These are phyloP conservation scores for Phortica variegata DNA, from an alignment of 1,140 invertebrate genomes.

Conservation along the genomic window DNA sequence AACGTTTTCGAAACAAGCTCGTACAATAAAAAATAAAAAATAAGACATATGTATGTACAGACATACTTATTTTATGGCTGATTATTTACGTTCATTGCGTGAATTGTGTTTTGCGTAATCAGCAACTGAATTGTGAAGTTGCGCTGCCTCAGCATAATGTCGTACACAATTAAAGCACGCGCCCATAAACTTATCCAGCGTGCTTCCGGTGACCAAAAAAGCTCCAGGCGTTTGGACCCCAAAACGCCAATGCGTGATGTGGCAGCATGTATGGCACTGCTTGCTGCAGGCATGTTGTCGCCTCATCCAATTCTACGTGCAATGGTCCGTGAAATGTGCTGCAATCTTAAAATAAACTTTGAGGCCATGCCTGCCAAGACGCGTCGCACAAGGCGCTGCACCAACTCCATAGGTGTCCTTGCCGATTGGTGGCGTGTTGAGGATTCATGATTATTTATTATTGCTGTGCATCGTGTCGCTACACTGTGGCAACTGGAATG, in stretches of 20 bases:
- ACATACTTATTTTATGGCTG: constrained; percentile 6
- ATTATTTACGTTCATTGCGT: not conserved
- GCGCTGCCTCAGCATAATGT: constrained; percentile 32
- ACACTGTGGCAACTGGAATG: constrained; percentile 7
- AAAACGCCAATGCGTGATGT: constrained; percentile 34
- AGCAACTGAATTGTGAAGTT: constrained; percentile 17
- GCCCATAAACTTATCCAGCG: too few species aligned
- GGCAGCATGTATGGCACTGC: constrained; percentile 12
- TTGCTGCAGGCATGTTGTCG: not conserved
- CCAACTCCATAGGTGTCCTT: constrained; percentile 54
- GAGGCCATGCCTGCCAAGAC: constrained; percentile 33
- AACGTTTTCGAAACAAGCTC: constrained; percentile 29
- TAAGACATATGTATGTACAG: constrained; percentile 4
- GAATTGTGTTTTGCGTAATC: constrained; percentile 37
- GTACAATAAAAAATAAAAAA: too few species aligned
- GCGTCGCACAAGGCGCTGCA: constrained; percentile 23
- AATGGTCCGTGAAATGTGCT: constrained; percentile 52
- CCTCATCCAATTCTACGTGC: constrained; percentile 19
- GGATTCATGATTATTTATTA: too few species aligned
- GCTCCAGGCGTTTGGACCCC: constrained; percentile 4
- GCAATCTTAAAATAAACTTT: too few species aligned
- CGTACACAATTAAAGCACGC: constrained; percentile 39
- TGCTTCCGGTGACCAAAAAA: constrained; percentile 6
- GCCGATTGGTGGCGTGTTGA: constrained; percentile 47
- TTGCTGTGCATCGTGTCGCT: too few species aligned